Conservation (phyloP, 1,140 invertebrate genomes). For the Ptiloglossa arizonensis region DNA sequence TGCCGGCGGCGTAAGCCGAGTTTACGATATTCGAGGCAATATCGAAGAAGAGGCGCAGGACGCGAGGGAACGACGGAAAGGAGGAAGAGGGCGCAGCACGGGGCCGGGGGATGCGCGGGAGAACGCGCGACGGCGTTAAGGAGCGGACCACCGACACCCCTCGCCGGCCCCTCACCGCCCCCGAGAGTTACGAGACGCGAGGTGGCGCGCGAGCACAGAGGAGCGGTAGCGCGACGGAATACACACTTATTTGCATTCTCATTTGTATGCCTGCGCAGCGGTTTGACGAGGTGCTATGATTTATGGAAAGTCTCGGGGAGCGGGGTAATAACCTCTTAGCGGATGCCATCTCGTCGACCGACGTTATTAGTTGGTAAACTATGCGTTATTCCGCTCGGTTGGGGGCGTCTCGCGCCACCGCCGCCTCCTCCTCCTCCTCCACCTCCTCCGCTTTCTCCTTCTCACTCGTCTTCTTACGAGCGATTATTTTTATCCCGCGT, state of each 20-base stretch:
- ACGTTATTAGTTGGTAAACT: slow-evolving; percentile 45
- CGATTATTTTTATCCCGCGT: too few relatives aligned
- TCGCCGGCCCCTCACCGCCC: too few relatives aligned
- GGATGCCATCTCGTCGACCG: slow-evolving; percentile 41
- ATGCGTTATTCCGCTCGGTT: slow-evolving; percentile 7
- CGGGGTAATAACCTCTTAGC: slow-evolving; percentile 56
- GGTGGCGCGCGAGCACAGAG: neutral
- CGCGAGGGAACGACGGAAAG: neutral
- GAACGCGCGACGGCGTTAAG: neutral
- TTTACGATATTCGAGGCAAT: slow-evolving; percentile 32
- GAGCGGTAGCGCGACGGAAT: neutral
- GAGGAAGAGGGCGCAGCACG: neutral
- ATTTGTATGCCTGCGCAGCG: slow-evolving; percentile 46
- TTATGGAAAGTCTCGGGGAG: slow-evolving; percentile 48
- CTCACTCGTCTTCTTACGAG: neutral
- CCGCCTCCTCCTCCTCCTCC: too few relatives aligned
- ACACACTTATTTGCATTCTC: slow-evolving; percentile 57
- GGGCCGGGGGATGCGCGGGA: too few relatives aligned
- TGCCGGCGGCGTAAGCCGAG: slow-evolving; percentile 4
- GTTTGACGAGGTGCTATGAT: slow-evolving; percentile 57
- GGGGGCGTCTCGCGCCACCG: neutral
- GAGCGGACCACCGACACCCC: too few relatives aligned
- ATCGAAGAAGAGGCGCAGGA: neutral
- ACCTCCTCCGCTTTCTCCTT: too few relatives aligned
- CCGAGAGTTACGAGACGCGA: too few relatives aligned